Percentiles rank a stretch among this genome's conserved stretches.
Evolutionary conservation across 2,888 invertebrate species (phyloP).

Genomic region (Ophion ellenae): DNA sequence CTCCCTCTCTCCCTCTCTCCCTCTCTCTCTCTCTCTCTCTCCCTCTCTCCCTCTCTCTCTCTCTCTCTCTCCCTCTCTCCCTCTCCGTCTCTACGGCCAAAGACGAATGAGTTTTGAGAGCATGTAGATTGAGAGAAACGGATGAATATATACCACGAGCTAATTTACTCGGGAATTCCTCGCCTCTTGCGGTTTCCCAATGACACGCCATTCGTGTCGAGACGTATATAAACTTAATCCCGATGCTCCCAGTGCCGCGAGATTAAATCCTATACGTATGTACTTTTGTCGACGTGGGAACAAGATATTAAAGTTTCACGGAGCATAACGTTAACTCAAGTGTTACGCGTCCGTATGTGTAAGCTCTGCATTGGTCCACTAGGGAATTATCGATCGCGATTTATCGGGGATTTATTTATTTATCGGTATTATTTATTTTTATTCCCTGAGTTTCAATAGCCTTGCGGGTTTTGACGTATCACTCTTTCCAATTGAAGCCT

Average conservation of each 20-base stretch:
- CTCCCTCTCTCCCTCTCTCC: constrained; percentile 4
- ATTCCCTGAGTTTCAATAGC: too few species aligned
- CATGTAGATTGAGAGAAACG: constrained; percentile 54
- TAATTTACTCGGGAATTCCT: constrained; percentile 64
- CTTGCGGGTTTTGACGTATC: too few species aligned
- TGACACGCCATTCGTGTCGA: constrained; percentile 76
- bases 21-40: neutral
- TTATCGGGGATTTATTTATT: too few species aligned
- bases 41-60: constrained; percentile 7
- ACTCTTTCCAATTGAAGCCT: too few species aligned
- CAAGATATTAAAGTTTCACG: constrained; percentile 13
- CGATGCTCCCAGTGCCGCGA: constrained; percentile 8
- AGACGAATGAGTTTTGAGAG: constrained; percentile 57
- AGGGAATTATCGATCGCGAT: too few species aligned
- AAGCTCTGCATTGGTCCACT: too few species aligned
- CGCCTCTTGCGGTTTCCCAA: constrained; percentile 73
- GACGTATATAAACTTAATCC: constrained; percentile 42
- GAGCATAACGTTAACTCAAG: neutral
- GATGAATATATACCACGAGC: constrained; percentile 47
- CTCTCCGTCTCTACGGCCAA: constrained; percentile 33
- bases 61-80: constrained; percentile 9
- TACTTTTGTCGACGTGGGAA: constrained; percentile 14
- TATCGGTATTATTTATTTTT: too few species aligned
- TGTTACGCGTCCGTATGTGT: too few species aligned
- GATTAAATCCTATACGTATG: constrained; percentile 30